Base-by-base conservation (phyloP, 2,113 vertebrate genomes). In the Carassius gibelio region DNA sequence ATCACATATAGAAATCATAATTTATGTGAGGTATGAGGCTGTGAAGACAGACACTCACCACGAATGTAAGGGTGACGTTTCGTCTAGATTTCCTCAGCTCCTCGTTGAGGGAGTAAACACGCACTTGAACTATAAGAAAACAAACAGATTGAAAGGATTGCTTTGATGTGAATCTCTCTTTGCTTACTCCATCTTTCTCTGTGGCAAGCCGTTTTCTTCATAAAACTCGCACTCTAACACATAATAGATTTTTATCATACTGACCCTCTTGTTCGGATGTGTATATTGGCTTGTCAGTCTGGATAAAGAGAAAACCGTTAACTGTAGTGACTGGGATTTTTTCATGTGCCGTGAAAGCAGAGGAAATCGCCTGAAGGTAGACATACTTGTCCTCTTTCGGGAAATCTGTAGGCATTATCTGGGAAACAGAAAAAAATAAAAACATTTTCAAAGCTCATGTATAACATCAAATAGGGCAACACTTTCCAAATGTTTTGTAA, bases 251-350 rank as follows among this genome's bases (percentile, higher is more conserved):
- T 21, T 4, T 36, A 57, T 52, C 15, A 50, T 59, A 62, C 76
- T 91, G 45, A 99, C 97, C 97, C 85, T 93, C 93, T 86, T 99
- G 97, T 23, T 94, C 91, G 0, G 97, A 97, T 15, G 96, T 98
- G 87, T 99, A 99, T 81, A 99, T 9, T 5, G 96, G 96, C 88
- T 99, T 98, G 93, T 99, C 96, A 0, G 96, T 97, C 71, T 98
- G 97, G 86, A 99, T 90, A 84, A 98, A 97, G 83, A 99, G 92
- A 93, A 96, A 97, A 5, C 97, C 98, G 77, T 97, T 99, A 23
- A 94, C 69, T 42, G 95, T 94, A 21, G 92, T 95, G 82, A 99
- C 59, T 0, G 94, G 91, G 0, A 99, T 85, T 48, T 88, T 93
- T 90, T 94, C 90, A 3, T 92, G 86, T 72, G 89, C 87, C 69